Conservation (phyloP, 2,888 invertebrate genomes). For the Anarsia innoxiella region DNA sequence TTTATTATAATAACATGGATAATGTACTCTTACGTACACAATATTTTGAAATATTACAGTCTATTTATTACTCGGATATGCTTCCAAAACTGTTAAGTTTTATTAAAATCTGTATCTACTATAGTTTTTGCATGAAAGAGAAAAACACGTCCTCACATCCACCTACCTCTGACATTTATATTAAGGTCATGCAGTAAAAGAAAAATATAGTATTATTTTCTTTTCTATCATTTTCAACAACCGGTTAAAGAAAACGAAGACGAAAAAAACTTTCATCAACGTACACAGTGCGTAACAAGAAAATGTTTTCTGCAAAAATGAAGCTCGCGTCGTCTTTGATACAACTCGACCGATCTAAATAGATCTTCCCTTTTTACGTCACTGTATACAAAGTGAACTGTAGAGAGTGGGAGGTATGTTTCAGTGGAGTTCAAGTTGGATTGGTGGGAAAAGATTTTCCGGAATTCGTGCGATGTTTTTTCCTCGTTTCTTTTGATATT, state of each 20-base stretch:
- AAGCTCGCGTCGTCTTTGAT: conserved; percentile 30
- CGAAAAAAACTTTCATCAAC: conserved; percentile 29
- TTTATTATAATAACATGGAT: no score
- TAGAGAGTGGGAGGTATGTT: conserved; percentile 6
- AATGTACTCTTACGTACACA: no score
- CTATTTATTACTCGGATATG: no score
- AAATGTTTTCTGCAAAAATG: conserved; percentile 39
- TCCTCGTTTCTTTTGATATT: conserved; percentile 39
- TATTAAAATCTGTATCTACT: no score
- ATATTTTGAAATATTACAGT: no score
- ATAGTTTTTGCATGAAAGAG: no score
- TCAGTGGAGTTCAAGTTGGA: conserved; percentile 22
- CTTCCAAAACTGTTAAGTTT: no score
- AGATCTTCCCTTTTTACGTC: conserved; percentile 21
- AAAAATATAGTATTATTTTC: no score
- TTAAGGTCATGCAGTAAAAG: no score
- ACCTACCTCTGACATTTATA: no score
- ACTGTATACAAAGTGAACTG: conserved; percentile 5
- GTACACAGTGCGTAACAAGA: conserved; percentile 30
- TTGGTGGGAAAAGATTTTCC: conserved; percentile 38
- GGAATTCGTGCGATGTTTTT: conserved; percentile 35
- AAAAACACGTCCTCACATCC: no score
- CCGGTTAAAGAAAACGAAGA: conserved; percentile 1
- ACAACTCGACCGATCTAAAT: conserved; percentile 21
- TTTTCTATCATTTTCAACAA: not conserved